Conservation (phyloP, 2,797 vertebrate genomes). For the Danio kyathit region DNA sequence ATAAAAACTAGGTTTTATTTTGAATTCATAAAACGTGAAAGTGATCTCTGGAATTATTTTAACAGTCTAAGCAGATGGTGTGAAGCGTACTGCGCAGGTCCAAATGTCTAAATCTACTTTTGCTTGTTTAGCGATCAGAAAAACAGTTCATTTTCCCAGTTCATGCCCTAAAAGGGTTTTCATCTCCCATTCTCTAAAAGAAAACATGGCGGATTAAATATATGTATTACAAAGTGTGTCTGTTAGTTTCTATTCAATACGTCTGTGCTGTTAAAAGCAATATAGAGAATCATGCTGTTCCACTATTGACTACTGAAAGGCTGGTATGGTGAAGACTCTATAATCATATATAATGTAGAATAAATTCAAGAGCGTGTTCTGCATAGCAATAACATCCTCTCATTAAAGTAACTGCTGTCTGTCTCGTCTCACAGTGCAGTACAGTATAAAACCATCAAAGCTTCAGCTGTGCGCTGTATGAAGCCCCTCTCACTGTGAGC, state of each 20-base stretch:
- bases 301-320: not conserved
- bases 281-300: not conserved
- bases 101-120: too few species aligned
- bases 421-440: conserved; percentile 6
- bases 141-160: too few species aligned
- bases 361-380: not conserved
- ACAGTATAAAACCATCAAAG: conserved; percentile 16
- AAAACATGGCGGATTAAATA: too few species aligned
- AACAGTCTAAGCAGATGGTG: too few species aligned
- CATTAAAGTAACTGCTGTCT: conserved; percentile 37
- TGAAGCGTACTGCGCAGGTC: too few species aligned
- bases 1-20: too few species aligned
- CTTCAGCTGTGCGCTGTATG: conserved; percentile 31
- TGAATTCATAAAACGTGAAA: too few species aligned
- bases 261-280: not conserved
- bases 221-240: not conserved
- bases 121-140: too few species aligned
- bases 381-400: not conserved
- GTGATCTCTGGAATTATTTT: too few species aligned
- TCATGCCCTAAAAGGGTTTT: too few species aligned
- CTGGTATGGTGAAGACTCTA: not conserved
- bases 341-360: conserved; percentile 1
- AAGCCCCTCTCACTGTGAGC: conserved; percentile 25
- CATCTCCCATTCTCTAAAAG: too few species aligned
- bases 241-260: not conserved